A percentile compares a stretch with the other conserved stretches of the same genome.
These are phyloP conservation scores for Marronus borbonicus DNA, from an alignment of 2,888 invertebrate species.

Conservation along the genomic window DNA sequence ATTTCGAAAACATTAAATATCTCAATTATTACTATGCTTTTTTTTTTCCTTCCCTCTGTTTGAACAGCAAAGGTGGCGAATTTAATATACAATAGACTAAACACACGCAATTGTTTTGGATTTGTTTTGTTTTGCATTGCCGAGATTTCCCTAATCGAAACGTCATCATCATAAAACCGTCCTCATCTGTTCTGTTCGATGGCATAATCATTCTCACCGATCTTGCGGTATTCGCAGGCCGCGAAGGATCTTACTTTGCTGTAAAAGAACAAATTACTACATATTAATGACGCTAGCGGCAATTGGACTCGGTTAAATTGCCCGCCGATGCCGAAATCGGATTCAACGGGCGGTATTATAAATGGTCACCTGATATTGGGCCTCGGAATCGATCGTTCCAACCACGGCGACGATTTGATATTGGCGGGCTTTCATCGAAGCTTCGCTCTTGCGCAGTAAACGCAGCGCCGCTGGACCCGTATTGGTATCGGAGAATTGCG, in stretches of 20 bases:
- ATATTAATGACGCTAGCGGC: slow-evolving; percentile 17
- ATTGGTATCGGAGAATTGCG: slow-evolving; percentile 74
- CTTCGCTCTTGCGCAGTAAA: slow-evolving; percentile 81
- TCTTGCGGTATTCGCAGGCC: slow-evolving; percentile 84
- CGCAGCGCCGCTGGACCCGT: slow-evolving; percentile 76
- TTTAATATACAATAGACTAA: slow-evolving; percentile 47
- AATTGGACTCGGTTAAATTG: no score
- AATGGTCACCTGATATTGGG: slow-evolving; percentile 79
- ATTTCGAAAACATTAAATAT: slow-evolving; percentile 29
- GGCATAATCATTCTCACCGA: slow-evolving; percentile 72
- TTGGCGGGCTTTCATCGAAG: slow-evolving; percentile 86
- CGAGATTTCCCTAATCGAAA: slow-evolving; percentile 42
- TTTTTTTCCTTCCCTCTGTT: slow-evolving; percentile 10
- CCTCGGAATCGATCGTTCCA: slow-evolving; percentile 81
- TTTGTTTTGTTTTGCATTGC: slow-evolving; percentile 9
- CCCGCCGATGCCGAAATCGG: no score
- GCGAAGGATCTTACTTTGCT: slow-evolving; percentile 85
- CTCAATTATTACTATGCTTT: slow-evolving; percentile 11
- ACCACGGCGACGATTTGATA: slow-evolving; percentile 89
- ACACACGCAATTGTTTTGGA: slow-evolving; percentile 6
- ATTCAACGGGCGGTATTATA: background rate
- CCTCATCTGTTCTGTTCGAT: slow-evolving; percentile 43
- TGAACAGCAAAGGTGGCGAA: slow-evolving; percentile 66
- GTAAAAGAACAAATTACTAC: slow-evolving; percentile 64
- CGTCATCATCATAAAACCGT: slow-evolving; percentile 49